These are phyloP conservation scores for Empis livida DNA, from an alignment of 2,888 invertebrate genomes.

Conservation along the genomic window DNA sequence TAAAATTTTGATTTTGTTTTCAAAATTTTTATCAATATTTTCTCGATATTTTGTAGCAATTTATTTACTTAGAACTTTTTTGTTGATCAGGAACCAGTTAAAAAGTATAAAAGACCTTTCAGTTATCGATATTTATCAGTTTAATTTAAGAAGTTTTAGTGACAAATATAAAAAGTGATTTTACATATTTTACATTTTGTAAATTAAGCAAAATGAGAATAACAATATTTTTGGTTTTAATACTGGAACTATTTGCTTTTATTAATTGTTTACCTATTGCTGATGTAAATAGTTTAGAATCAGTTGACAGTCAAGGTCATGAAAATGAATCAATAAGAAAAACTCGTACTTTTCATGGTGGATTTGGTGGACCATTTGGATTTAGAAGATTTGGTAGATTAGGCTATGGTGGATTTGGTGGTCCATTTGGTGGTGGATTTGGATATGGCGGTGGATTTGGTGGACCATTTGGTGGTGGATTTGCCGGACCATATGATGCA, in stretches of 20 bases:
- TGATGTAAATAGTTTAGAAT: background rate
- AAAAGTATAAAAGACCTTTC: too few relatives aligned
- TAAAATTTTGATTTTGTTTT: too few relatives aligned
- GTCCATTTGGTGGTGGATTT: background rate
- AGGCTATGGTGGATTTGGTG: constrained; percentile 3
- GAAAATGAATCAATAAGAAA: constrained; percentile 3
- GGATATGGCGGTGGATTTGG: constrained; percentile 2
- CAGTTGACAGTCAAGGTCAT: constrained; percentile 4
- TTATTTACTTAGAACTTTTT: too few relatives aligned
- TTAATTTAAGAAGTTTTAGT: too few relatives aligned
- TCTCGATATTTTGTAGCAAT: too few relatives aligned
- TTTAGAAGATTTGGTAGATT: constrained; percentile 3
- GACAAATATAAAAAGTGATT: too few relatives aligned
- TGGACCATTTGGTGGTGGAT: background rate
- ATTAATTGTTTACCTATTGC: background rate
- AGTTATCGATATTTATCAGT: too few relatives aligned
- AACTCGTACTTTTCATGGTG: constrained; percentile 6
- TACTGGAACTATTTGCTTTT: background rate
- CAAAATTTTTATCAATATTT: too few relatives aligned
- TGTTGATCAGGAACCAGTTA: too few relatives aligned
- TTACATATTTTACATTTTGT: too few relatives aligned
- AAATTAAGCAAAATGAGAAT: too few relatives aligned
- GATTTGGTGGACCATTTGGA: constrained; percentile 7
- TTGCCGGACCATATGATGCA: background rate
- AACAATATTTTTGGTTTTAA: background rate